Conservation (phyloP, 2,888 invertebrate species). For the Bellardia bayeri region DNA sequence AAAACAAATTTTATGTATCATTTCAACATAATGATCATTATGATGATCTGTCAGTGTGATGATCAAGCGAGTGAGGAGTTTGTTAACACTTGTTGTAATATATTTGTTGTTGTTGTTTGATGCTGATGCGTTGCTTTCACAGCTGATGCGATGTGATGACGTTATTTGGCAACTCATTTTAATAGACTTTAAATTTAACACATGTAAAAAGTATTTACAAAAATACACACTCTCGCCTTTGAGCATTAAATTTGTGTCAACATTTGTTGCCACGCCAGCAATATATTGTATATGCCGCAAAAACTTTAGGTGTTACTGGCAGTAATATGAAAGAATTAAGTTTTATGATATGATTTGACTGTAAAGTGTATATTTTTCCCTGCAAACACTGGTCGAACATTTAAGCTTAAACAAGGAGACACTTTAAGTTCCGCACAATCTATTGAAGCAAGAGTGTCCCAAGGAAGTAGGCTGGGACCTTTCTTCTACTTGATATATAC, state of each 20-base stretch:
- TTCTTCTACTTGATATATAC: too few species aligned
- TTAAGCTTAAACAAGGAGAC: too few species aligned
- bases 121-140: conserved; percentile 19
- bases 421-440: too few species aligned
- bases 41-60: conserved; percentile 19
- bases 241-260: background rate
- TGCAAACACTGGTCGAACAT: too few species aligned
- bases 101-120: conserved; percentile 28
- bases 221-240: too few species aligned
- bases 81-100: conserved; percentile 61
- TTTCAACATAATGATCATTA: conserved; percentile 56
- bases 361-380: background rate
- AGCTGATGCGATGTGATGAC: conserved; percentile 54
- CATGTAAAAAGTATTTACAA: conserved; percentile 21
- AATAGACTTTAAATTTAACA: conserved; percentile 12
- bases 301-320: background rate
- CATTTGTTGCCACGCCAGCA: background rate
- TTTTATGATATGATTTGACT: background rate
- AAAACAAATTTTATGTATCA: conserved; percentile 60
- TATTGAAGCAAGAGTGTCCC: too few species aligned
- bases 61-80: background rate
- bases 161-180: conserved; percentile 53
- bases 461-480: too few species aligned
- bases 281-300: background rate
- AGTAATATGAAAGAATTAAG: background rate